A percentile compares a stretch with the other conserved stretches of the same genome.
Evolutionary conservation across 1,140 invertebrate genomes (phyloP).

Genomic region (Drosophila nebulosa): DNA sequence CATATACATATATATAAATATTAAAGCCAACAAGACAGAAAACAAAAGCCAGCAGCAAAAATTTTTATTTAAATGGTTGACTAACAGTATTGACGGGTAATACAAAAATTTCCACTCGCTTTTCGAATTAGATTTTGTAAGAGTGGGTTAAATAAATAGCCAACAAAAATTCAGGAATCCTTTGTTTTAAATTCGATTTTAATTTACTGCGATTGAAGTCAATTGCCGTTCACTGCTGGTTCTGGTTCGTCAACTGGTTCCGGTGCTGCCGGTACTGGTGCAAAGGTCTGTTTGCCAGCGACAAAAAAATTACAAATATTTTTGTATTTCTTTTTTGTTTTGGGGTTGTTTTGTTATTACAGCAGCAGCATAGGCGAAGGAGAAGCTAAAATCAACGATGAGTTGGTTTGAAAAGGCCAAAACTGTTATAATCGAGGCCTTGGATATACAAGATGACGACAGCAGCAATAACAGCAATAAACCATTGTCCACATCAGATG

Average conservation of each 20-base stretch:
- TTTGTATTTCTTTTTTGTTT: constrained; percentile 4
- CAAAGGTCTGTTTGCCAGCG: not conserved
- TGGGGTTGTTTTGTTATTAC: not conserved
- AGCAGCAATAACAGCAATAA: constrained; percentile 29
- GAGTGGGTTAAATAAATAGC: no score
- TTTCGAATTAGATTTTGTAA: no score
- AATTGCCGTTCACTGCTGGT: no score
- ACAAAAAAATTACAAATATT: no score
- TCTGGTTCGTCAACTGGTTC: not conserved
- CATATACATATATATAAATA: not conserved
- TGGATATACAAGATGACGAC: constrained; percentile 69
- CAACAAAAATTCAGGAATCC: no score
- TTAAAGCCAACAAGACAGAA: not conserved
- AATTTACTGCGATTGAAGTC: not conserved
- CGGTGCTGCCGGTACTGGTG: not conserved
- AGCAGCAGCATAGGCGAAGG: not conserved
- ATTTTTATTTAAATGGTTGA: not conserved
- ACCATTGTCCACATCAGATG: not conserved
- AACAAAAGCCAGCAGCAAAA: not conserved
- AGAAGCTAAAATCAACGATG: constrained; percentile 27
- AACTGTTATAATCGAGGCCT: constrained; percentile 65
- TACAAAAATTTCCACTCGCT: no score
- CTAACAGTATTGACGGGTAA: not conserved
- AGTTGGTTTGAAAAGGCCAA: constrained; percentile 73
- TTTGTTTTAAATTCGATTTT: not conserved